Conservation (phyloP, 2,888 invertebrate species). For the Drosophila mayaguana region DNA sequence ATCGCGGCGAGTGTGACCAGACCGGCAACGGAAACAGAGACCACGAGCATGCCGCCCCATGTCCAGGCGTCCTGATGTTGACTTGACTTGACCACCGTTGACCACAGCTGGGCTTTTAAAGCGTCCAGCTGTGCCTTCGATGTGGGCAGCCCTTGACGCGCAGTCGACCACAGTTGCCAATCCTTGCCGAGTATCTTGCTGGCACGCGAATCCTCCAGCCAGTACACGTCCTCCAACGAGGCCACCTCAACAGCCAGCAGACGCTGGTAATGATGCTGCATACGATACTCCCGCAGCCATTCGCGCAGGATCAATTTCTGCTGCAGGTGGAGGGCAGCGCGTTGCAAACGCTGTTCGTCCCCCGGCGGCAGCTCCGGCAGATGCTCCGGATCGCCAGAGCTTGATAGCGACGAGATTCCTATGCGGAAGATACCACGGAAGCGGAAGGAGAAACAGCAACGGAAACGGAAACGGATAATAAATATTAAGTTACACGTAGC, state of each 20-base stretch:
- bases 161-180: constrained; percentile 91
- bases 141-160: constrained; percentile 92
- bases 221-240: constrained; percentile 95
- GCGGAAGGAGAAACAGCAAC: neutral
- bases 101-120: constrained; percentile 93
- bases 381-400: constrained; percentile 91
- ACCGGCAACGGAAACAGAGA: constrained; percentile 95
- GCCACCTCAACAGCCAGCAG: constrained; percentile 92
- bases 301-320: constrained; percentile 93
- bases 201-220: constrained; percentile 93
- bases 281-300: constrained; percentile 91
- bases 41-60: constrained; percentile 96
- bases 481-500: neutral
- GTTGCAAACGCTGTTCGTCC: constrained; percentile 93
- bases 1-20: constrained; percentile 95
- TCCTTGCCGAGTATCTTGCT: constrained; percentile 92
- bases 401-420: constrained; percentile 94
- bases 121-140: constrained; percentile 92
- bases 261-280: constrained; percentile 91
- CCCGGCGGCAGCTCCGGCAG: constrained; percentile 93
- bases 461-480: neutral
- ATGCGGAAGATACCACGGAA: constrained; percentile 48
- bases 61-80: constrained; percentile 96
- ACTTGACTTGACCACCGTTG: constrained; percentile 93
- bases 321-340: constrained; percentile 92